These are phyloP conservation scores for Microctonus hyperodae DNA, from an alignment of 2,888 invertebrate genomes.

Conservation along the genomic window DNA sequence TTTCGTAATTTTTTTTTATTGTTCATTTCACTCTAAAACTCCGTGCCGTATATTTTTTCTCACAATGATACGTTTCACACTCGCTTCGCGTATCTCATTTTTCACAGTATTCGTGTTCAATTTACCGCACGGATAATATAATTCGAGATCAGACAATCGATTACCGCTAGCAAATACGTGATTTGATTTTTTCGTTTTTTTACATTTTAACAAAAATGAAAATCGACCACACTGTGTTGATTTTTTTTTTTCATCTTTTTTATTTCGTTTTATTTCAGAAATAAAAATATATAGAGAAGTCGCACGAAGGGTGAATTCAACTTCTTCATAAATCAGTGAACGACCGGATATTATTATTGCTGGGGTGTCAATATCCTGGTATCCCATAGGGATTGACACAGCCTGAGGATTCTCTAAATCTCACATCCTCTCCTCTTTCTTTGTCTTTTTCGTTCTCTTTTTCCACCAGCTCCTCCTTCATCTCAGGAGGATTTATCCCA, in stretches of 20 bases:
- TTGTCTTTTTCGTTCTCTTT: not conserved
- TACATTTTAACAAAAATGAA: not conserved
- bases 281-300: not conserved
- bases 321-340: slow-evolving; percentile 23
- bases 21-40: not conserved
- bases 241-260: not conserved
- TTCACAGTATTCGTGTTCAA: not conserved
- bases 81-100: not conserved
- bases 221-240: not conserved
- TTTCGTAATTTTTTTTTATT: not conserved
- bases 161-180: not conserved
- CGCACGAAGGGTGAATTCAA: slow-evolving; percentile 9
- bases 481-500: slow-evolving; percentile 19
- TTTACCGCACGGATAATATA: not conserved
- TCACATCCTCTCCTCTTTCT: not conserved
- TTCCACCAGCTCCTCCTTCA: slow-evolving; percentile 4
- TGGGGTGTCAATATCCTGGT: slow-evolving; percentile 38
- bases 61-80: not conserved
- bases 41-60: not conserved
- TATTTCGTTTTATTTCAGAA: not conserved
- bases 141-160: not conserved
- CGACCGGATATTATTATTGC: slow-evolving; percentile 36
- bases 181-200: slow-evolving; percentile 1
- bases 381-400: slow-evolving; percentile 27
- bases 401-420: slow-evolving; percentile 30